A percentile compares a stretch with the other conserved stretches of the same genome.
Evolutionary conservation across 2,797 vertebrate species (phyloP).

Genomic region (Hipposideros larvatus): DNA sequence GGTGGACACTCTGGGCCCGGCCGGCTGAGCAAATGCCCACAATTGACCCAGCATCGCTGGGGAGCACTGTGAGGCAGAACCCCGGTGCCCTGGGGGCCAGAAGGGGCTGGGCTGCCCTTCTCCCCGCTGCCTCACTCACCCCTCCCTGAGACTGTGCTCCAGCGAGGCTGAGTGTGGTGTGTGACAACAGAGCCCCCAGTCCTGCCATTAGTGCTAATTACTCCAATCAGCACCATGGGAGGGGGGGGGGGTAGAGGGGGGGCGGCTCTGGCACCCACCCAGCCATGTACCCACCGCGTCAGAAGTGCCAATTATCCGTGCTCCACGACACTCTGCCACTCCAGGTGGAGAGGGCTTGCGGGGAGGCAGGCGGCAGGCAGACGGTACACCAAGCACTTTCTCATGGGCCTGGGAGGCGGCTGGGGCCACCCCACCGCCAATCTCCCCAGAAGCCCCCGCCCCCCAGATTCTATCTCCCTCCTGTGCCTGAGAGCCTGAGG

Average conservation of each 20-base stretch:
- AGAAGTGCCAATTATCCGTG: slow-evolving; percentile 80
- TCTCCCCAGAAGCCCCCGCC: neutral
- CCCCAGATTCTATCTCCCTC: neutral
- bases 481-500: neutral
- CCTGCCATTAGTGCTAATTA: slow-evolving; percentile 82
- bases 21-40: neutral
- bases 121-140: too few relatives aligned
- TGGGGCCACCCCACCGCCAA: neutral
- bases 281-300: slow-evolving; percentile 67
- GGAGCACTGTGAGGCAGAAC: neutral
- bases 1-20: neutral
- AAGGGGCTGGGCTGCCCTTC: too few relatives aligned
- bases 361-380: neutral
- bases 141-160: neutral
- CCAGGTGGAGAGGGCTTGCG: slow-evolving; percentile 21
- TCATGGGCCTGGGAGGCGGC: neutral
- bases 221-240: slow-evolving; percentile 71
- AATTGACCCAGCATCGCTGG: rapidly evolving
- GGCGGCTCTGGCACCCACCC: neutral
- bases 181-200: slow-evolving; percentile 62
- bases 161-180: neutral
- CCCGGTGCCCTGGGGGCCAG: too few relatives aligned
- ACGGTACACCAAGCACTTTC: neutral
- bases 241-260: neutral
- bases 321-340: slow-evolving; percentile 9